Evolutionary conservation across 2,113 vertebrate genomes (phyloP), one percentile per base, ranked within the genome.

Genomic region (Thomomys bottae): DNA sequence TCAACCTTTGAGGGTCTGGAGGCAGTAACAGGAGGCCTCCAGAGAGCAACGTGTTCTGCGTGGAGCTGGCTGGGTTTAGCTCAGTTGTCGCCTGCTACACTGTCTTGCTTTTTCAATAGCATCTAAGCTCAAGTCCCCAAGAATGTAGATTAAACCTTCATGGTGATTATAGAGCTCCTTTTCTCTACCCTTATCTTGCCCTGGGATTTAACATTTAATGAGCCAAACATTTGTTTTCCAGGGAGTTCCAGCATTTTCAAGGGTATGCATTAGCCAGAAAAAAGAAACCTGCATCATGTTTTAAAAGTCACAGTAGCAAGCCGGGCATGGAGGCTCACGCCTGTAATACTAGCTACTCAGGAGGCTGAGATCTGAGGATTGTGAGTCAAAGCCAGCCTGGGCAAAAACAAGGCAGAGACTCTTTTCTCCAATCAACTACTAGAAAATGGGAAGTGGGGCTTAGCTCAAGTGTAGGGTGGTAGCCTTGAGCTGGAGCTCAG

Each of bases 231-330:
- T 97, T 84, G 38, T 93, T 97, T 95, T 96, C 96, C 84, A 83
- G 96, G 95, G 94, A 96, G 91, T 96, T 96, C 95, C 97, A 96
- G 87, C 96, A 92, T 96, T 95, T 87, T 95, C 94, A 88, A 79
- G 94, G 94, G 90, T 96, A 95, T 93, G 82, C 36, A 26, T 80
- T 70, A 30, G 63, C 94, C 93, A 91, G 84, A 83, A 89, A 96
- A 97, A 96, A 96, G 96, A 89, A 96, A 96, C 83, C 85, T 76
- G 95, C 94, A 76, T 98, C 95, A 73, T 96, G 94, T 97, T 89
- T 96, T 97, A 97, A 97, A 98, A 97, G 96, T 96, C 89, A 95
- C 79, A 84, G 93, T n/a, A n/a, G n/a, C n/a, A n/a, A n/a, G n/a
- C n/a, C n/a, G n/a, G n/a, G n/a, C n/a, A n/a, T n/a, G n/a, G n/a